Base-by-base conservation (phyloP, 2,888 invertebrate species). In the Camptogramma bilineatum region DNA sequence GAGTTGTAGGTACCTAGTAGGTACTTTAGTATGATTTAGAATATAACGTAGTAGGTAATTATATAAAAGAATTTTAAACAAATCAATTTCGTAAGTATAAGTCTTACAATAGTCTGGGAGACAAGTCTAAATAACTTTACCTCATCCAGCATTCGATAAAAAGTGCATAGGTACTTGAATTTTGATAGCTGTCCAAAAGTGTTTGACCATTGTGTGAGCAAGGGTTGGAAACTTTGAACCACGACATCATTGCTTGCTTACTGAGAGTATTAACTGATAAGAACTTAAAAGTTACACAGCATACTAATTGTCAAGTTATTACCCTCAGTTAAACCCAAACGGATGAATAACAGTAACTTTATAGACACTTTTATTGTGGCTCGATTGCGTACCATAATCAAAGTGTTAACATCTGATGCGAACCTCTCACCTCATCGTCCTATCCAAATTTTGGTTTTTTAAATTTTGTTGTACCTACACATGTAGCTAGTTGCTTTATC, bases 381-480 rank as follows among this genome's bases (percentile, higher is more conserved):
- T 44, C 17, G 13, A 39, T 39, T 13, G 13, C 13, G 13, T 13
- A 13, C 34, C 4, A 13, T 13, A 39, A 13, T 39, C 34, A 39
- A 39, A 39, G 34, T 39, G 34, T 44, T 51, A 47, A 19, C 9
- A 10, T 46, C 9, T 34, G 10, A 48, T 47, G 46, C 57, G n/a
- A 52, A 57, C 65, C 61, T 58, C 47, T 53, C 66, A 59, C 19
- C 44, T 51, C 66, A 61, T 57, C 48, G 47, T 58, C 66, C 66
- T 66, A 39, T 54, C 66, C 62, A 66, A 65, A 61, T 47, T 57
- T 62, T 66, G 51, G 44, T 44, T 66, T 66, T 19, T 62, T 62
- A 51, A 31, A 47, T 66, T 66, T 58, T 54, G 61, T 62, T 62
- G 16, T 54, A 56, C 53, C 24, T 17, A 60, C 62, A 66, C 66